These are phyloP conservation scores for Delia radicum DNA, from an alignment of 1,140 invertebrate species.

Conservation along the genomic window DNA sequence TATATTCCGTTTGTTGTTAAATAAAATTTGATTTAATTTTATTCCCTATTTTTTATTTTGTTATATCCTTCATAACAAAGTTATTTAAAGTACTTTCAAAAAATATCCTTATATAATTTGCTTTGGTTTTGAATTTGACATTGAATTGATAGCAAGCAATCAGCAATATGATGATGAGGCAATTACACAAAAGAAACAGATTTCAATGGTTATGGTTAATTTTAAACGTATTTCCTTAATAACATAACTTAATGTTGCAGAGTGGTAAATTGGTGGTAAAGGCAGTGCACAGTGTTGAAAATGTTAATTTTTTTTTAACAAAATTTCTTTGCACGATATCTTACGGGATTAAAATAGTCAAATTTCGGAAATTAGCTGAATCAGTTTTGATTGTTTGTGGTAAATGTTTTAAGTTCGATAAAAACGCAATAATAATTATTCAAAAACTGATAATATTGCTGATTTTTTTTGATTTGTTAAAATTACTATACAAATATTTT, in stretches of 20 bases:
- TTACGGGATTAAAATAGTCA: no score
- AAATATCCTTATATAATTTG: constrained; percentile 2
- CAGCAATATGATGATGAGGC: neutral
- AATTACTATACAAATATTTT: no score
- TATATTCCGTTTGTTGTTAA: neutral
- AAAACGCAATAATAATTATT: no score
- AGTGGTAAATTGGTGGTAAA: neutral
- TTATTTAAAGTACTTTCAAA: neutral
- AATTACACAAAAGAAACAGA: constrained; percentile 1
- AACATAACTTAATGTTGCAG: neutral
- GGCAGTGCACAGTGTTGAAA: no score
- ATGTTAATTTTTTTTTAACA: no score
- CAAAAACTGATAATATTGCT: no score
- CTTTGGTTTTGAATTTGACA: neutral
- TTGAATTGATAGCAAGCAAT: neutral
- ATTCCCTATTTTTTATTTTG: neutral
- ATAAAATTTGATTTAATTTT: neutral
- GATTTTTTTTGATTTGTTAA: no score
- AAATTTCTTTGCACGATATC: no score
- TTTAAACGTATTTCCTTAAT: neutral
- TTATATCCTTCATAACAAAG: neutral
- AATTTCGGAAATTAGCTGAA: no score
- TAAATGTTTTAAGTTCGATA: neutral
- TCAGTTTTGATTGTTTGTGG: neutral
- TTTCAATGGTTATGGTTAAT: neutral